Evolutionary conservation across 2,113 vertebrate genomes (phyloP), one percentile per base, ranked within the genome.

Genomic region (Burhinus bistriatus): DNA sequence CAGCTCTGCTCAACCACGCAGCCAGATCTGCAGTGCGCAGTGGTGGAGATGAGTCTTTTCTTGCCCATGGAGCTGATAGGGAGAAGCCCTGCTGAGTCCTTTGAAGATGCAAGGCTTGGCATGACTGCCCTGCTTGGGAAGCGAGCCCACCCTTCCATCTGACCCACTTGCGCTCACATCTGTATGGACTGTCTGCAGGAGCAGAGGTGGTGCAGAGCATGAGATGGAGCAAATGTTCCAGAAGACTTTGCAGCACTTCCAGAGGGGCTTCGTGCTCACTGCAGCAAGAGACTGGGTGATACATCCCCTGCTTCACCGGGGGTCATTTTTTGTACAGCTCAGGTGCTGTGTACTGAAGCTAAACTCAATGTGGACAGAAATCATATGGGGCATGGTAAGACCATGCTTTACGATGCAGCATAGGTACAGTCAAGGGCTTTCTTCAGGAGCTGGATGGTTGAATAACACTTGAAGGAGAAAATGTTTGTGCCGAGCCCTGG

Each of bases 381-480:
- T 40, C 5, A 9, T 5, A 9, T 9, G 32, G 55, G 18, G 55
- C 8, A 1, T 52, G 47, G 45, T 68, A 62, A 84, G 47, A 64
- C 57, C 6, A 0, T 61, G 65, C 57, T 57, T 78, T 80, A 25
- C 71, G 4, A 6, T 45, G 36, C 32, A 57, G 23, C 3, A 1
- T 54, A 66, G 84, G 54, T 78, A 32, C 52, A 89, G 68, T 65
- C 76, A 52, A 49, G 51, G 68, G 44, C 61, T 72, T 80, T 76
- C 61, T 76, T 84, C 40, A 58, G 72, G 36, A 83, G 45, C 61
- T 65, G 36, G 19, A 7, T 70, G 73, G 44, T 22, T 79, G 73
- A 94, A n/a, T 94, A 83, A 57, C 36, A 54, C 71, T 45, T 76
- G 75, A 93, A 91, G 73, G 84, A 83, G 62, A 90, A 94, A 44